Evolutionary conservation across 2,113 vertebrate species (phyloP), one percentile per base, ranked within the genome.

Genomic region (Nipponia nippon): DNA sequence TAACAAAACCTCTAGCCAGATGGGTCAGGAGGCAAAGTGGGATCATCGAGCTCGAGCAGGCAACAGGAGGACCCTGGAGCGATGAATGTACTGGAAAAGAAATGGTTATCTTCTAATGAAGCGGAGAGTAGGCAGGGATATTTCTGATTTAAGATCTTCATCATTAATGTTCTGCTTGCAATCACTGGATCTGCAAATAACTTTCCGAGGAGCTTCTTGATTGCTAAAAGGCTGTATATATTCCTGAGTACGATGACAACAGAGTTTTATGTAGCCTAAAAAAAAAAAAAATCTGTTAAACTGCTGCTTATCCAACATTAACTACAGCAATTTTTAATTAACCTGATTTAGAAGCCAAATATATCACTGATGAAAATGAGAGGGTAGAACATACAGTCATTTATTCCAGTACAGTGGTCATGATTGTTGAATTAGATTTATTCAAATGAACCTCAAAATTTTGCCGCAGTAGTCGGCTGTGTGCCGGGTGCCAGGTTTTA

Each of bases 291-390:
- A 38, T 40, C 59, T 50, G 83, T 80, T 86, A 58, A 83, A 65
- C 88, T 58, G 91, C 79, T 91, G 95, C 93, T 86, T 95, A 85
- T 75, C 93, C 94, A 71, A 80, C 91, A 83, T 95, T 95, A 95
- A 96, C 93, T 75, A 72, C 84, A 93, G 85, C 90, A 84, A 86
- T 93, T 96, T 97, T 96, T 97, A 97, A 97, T 97, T 97, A 97
- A 97, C 94, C 95, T 91, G 94, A 97, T 97, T 97, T 97, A 93
- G 96, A 83, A 91, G 94, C 91, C 89, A 95, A 82, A 94, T 89
- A 63, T 88, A 86, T 95, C 86, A 52, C 75, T 97, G 95, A 91
- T 95, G 95, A 96, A 97, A 97, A 96, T 94, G 95, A 97, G 94
- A 89, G 95, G 91, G 93, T 96, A 96, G 93, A 96, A 96, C 91